Conservation (phyloP, 2,113 vertebrate genomes). For the Pseudonaja textilis region DNA sequence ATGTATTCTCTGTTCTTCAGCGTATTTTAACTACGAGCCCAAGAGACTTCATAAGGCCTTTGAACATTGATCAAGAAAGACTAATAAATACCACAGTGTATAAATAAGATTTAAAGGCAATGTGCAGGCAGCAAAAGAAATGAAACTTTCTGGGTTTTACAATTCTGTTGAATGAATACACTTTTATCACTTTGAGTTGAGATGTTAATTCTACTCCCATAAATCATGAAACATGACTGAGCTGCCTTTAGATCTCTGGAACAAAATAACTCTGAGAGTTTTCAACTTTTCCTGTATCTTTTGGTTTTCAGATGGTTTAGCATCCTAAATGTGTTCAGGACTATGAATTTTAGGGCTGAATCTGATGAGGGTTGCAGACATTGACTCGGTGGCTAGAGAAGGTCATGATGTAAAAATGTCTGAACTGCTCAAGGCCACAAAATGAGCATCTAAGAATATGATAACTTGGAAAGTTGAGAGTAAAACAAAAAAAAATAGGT, state of each 20-base stretch:
- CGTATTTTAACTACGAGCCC: not conserved
- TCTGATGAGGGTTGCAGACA: not conserved
- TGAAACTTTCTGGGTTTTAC: not conserved
- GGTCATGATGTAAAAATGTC: not conserved
- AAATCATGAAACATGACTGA: not conserved
- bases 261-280: not conserved
- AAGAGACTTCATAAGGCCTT: not conserved
- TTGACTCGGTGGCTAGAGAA: not conserved
- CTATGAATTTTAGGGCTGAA: not conserved
- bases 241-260: not conserved
- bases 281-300: not conserved
- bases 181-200: not conserved
- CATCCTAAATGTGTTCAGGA: not conserved
- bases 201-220: rapidly evolving
- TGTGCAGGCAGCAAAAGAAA: not conserved
- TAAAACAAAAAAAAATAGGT: not conserved
- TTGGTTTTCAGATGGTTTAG: not conserved
- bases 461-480: not conserved
- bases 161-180: not conserved
- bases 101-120: not conserved
- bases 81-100: not conserved
- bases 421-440: not conserved
- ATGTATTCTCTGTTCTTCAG: not conserved
- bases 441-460: not conserved
- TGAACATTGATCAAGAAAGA: constrained; percentile 22